Base-by-base conservation (phyloP, 2,113 vertebrate species). In the Gymnogyps californianus region DNA sequence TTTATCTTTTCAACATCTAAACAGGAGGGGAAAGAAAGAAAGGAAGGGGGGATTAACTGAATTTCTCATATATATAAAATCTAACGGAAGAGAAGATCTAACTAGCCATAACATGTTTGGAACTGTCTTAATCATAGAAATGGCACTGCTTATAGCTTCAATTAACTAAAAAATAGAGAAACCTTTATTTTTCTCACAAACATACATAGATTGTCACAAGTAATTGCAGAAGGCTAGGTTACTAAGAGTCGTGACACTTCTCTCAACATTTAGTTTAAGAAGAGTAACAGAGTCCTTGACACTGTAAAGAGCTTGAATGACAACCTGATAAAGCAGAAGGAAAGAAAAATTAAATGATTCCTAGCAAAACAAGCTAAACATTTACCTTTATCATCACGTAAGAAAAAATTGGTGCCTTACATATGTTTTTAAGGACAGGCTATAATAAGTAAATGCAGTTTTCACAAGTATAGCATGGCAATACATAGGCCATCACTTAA, bases 261-360 rank as follows among this genome's bases (percentile, higher is more conserved):
- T 65, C 40, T 76, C 28, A 52, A 55, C 38, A 46, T n/a, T 52
- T 65, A 93, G 64, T 71, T 90, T 28, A 83, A 89, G 54, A 96
- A 93, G 76, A 78, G 80, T 66, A 92, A 83, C 21, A 58, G 85
- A 40, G 84, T 85, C 20, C 70, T 95, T 36, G 69, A 91, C 51
- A 72, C 40, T 57, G 65, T 76, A 71, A 94, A 94, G 26, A 61
- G 9, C 31, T 84, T 90, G 47, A 93, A 93, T 52, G 59, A 96
- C 51, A 95, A 86, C 59, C 38, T 75, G 26, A 69, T 87, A 67
- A 91, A 88, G 34, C 57, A 93, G 36, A 96, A 97, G 44, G 75
- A 95, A 89, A 93, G 62, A 58, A 95, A 97, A 88, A 71, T 51
- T 0, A 93, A 83, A 76, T 31, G 0, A 47, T 91, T 74, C 74